A percentile compares a stretch with the other conserved stretches of the same genome.
Conservation (phyloP, 1,140 invertebrate genomes). For the Neodiprion fabricii region DNA sequence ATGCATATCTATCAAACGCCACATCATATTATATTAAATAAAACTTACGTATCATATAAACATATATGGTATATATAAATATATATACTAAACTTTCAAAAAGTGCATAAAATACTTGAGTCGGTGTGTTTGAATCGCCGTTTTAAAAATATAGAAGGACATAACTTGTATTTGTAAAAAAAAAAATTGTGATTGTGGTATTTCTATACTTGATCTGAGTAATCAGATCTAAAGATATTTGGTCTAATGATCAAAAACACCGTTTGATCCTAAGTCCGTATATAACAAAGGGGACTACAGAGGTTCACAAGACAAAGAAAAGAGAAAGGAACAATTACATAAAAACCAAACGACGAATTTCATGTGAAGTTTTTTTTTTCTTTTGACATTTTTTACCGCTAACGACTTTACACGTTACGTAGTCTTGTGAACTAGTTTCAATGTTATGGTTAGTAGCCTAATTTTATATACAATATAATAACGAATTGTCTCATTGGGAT, state of each 20-base stretch:
- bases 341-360: background rate
- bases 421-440: constrained; percentile 2
- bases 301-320: background rate
- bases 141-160: background rate
- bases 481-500: background rate
- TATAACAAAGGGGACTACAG: no score
- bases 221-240: constrained; percentile 1
- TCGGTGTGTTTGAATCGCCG: background rate
- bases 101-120: background rate
- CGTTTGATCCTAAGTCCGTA: background rate
- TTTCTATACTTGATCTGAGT: background rate
- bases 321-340: background rate
- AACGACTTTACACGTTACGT: background rate
- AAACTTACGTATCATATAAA: constrained; percentile 41
- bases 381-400: background rate
- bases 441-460: background rate
- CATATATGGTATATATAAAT: constrained; percentile 40
- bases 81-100: constrained; percentile 5
- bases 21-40: constrained; percentile 29
- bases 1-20: constrained; percentile 37
- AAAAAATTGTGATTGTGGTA: constrained; percentile 10
- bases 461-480: background rate
- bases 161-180: constrained; percentile 16
- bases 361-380: background rate
- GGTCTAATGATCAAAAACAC: background rate